phyloP scores from a whole-genome alignment of 2,797 vertebrate genomes.

The Antennarius maculatus region DNA sequence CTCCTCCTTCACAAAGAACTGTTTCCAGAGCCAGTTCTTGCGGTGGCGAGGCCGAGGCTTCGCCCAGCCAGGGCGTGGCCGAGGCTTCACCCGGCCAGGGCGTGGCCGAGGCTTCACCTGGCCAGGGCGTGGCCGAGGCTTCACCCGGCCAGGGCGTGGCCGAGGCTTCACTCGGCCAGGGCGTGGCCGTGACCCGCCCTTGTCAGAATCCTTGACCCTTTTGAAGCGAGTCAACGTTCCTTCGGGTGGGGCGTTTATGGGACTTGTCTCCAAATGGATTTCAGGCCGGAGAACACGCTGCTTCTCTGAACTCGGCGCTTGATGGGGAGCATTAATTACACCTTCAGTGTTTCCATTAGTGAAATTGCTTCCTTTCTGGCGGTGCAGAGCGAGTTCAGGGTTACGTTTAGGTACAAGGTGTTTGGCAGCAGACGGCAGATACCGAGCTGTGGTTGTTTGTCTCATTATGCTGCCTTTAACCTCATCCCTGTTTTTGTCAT shows the following conservation, averaged over 20 bases:
- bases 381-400: conserved; percentile 38
- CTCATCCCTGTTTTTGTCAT: conserved; percentile 24
- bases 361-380: conserved; percentile 29
- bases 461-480: conserved; percentile 12
- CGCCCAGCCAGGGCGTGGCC: conserved; percentile 82
- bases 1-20: conserved; percentile 95
- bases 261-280: conserved; percentile 43
- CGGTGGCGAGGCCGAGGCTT: conserved; percentile 87
- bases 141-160: conserved; percentile 47
- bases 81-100: conserved; percentile 43
- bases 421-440: conserved; percentile 23
- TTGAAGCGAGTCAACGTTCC: conserved; percentile 43
- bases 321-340: conserved; percentile 46
- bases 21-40: conserved; percentile 95
- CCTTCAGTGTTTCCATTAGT: conserved; percentile 48
- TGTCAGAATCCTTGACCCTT: conserved; percentile 51
- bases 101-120: conserved; percentile 12
- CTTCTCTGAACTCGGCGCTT: conserved; percentile 38
- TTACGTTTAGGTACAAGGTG: conserved; percentile 29
- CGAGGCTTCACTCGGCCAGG: conserved; percentile 47
- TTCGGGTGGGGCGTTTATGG: conserved; percentile 42
- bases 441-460: conserved; percentile 15
- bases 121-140: conserved; percentile 43
- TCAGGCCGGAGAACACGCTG: conserved; percentile 24
- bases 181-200: conserved; percentile 11